Percentiles rank a stretch among this genome's conserved stretches.
These are phyloP conservation scores for Agrochola macilenta DNA, from an alignment of 2,888 invertebrate species.

Conservation along the genomic window DNA sequence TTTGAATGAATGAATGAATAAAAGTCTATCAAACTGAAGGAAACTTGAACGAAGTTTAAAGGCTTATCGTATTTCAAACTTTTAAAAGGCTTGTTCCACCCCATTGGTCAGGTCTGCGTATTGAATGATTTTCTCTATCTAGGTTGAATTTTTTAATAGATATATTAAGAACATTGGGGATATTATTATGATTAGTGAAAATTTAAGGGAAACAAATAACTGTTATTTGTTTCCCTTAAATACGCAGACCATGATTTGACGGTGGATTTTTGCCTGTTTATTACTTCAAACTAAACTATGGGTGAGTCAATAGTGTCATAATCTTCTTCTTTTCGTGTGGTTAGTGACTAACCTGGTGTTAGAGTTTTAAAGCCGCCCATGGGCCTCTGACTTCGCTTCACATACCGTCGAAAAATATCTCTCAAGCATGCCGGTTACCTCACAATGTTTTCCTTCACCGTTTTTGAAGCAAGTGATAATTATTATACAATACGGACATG, in stretches of 20 bases:
- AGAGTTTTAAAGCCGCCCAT: no score
- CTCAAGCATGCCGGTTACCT: no score
- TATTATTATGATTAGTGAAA: neutral
- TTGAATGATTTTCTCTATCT: constrained; percentile 6
- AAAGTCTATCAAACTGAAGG: constrained; percentile 9
- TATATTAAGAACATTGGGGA: neutral
- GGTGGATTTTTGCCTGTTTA: neutral
- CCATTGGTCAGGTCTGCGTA: constrained; percentile 23
- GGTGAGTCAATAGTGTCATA: neutral
- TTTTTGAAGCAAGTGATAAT: no score
- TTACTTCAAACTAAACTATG: neutral
- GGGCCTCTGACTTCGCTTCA: no score
- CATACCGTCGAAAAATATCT: no score
- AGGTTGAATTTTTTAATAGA: neutral
- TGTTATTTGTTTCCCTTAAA: no score
- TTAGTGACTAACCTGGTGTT: no score
- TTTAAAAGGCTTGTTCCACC: constrained; percentile 17
- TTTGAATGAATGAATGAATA: constrained; percentile 25
- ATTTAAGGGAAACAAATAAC: neutral
- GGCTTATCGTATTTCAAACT: constrained; percentile 38
- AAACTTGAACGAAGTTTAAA: constrained; percentile 22
- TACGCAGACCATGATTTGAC: no score
- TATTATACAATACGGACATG: no score
- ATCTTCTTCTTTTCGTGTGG: no score
- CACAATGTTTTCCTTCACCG: no score